Conservation (phyloP, 2,888 invertebrate genomes). For the Clusia tigrina region DNA sequence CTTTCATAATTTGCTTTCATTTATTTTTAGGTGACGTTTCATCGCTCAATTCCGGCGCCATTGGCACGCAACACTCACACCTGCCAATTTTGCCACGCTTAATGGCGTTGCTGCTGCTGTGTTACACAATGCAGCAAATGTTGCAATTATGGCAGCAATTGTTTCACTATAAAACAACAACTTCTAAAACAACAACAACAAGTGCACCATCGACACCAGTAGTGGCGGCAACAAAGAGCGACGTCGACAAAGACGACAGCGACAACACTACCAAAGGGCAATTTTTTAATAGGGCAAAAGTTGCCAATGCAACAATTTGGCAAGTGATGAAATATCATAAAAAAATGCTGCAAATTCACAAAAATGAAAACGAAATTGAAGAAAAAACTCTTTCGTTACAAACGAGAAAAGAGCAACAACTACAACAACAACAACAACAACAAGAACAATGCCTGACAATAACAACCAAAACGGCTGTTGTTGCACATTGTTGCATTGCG, state of each 20-base stretch:
- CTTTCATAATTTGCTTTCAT: background rate
- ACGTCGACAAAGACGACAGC: background rate
- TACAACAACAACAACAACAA: constrained; percentile 3
- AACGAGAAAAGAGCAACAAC: background rate
- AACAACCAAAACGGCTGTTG: constrained; percentile 19
- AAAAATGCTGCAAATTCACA: background rate
- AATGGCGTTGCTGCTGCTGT: constrained; percentile 34
- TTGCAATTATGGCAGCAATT: constrained; percentile 39
- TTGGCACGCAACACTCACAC: constrained; percentile 27
- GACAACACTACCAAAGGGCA: constrained; percentile 27
- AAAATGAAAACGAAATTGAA: background rate
- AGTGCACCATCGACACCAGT: constrained; percentile 9
- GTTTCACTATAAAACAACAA: constrained; percentile 27
- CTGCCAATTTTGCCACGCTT: constrained; percentile 36
- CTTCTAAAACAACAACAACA: constrained; percentile 13
- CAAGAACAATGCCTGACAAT: background rate
- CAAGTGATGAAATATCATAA: background rate
- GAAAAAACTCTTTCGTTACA: background rate
- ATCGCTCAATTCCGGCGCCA: constrained; percentile 40
- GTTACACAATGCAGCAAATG: constrained; percentile 35
- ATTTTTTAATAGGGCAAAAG: constrained; percentile 29
- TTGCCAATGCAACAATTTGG: constrained; percentile 2
- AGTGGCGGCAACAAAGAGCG: no score
- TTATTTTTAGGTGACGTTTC: constrained; percentile 40
- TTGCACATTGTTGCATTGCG: constrained; percentile 18